Percentiles rank a stretch among this genome's conserved stretches.
These are phyloP conservation scores for Drosophila emarginata DNA, from an alignment of 2,888 invertebrate genomes.

Conservation along the genomic window DNA sequence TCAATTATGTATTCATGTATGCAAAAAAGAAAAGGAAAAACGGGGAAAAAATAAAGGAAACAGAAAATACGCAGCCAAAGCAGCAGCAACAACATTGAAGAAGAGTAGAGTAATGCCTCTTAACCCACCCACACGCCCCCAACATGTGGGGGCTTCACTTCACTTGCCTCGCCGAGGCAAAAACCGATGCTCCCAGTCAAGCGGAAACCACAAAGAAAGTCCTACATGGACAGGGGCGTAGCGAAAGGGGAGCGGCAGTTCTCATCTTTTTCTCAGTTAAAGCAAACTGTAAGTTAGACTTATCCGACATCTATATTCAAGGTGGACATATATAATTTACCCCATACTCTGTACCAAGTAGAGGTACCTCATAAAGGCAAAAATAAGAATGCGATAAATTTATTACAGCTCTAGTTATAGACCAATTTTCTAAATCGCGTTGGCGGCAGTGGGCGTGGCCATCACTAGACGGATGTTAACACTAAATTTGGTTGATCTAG, in stretches of 20 bases:
- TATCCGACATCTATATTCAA: too few species aligned
- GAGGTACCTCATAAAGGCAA: too few species aligned
- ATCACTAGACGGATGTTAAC: too few species aligned
- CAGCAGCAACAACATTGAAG: slow-evolving; percentile 29
- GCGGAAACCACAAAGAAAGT: not conserved
- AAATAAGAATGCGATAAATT: too few species aligned
- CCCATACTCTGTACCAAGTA: too few species aligned
- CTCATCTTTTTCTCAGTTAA: too few species aligned
- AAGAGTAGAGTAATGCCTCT: slow-evolving; percentile 22
- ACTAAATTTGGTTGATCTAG: too few species aligned
- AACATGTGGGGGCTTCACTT: slow-evolving; percentile 23
- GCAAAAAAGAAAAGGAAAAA: slow-evolving; percentile 67
- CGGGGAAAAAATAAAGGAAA: slow-evolving; percentile 59
- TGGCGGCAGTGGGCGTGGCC: too few species aligned
- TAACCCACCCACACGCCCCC: slow-evolving; percentile 42
- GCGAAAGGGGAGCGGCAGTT: too few species aligned
- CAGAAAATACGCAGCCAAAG: slow-evolving; percentile 64
- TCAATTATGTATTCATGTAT: slow-evolving; percentile 77
- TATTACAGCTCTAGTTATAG: too few species aligned
- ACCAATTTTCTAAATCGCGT: too few species aligned
- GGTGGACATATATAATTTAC: too few species aligned
- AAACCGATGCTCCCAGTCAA: not conserved
- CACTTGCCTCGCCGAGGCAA: not conserved
- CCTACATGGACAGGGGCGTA: slow-evolving; percentile 15
- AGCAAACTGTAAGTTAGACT: not conserved